Conservation (phyloP, 2,888 invertebrate genomes). For the Drosophila infuscata region DNA sequence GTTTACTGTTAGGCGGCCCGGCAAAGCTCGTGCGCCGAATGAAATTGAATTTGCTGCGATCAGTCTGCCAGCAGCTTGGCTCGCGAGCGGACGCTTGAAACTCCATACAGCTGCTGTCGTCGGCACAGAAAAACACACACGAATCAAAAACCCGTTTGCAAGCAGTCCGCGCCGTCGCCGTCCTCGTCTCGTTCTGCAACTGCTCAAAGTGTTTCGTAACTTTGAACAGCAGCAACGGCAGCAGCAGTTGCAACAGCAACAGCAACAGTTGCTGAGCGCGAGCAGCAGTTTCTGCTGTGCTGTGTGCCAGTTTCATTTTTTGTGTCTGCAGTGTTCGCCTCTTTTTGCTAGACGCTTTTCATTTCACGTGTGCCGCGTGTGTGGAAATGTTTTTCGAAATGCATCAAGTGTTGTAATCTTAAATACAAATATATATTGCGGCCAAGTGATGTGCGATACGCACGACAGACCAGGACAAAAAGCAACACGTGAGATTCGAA, state of each 20-base stretch:
- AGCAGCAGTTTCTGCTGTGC: constrained; percentile 34
- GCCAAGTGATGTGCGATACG: constrained; percentile 73
- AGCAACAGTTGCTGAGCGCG: constrained; percentile 30
- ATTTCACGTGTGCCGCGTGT: constrained; percentile 50
- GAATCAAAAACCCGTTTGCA: constrained; percentile 6
- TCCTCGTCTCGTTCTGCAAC: constrained; percentile 29
- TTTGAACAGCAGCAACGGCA: constrained; percentile 34
- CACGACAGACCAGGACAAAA: constrained; percentile 31
- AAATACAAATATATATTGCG: constrained; percentile 47
- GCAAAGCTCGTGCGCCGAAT: constrained; percentile 63
- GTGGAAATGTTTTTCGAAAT: constrained; percentile 57
- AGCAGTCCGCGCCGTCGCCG: constrained; percentile 23
- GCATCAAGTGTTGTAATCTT: constrained; percentile 55
- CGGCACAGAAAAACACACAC: neutral
- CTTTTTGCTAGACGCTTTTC: constrained; percentile 59
- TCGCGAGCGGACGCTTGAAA: constrained; percentile 78
- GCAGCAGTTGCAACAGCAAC: constrained; percentile 26
- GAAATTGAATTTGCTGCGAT: constrained; percentile 73
- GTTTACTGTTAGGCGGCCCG: constrained; percentile 72
- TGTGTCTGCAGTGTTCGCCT: constrained; percentile 56
- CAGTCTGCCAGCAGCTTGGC: constrained; percentile 83
- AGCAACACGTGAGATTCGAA: constrained; percentile 45
- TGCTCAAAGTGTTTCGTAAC: constrained; percentile 80
- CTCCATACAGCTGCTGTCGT: constrained; percentile 8
- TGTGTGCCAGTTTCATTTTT: constrained; percentile 75